Percentiles rank a stretch among this genome's conserved stretches.
Conservation (phyloP, 2,113 vertebrate genomes). For the Balaeniceps rex region DNA sequence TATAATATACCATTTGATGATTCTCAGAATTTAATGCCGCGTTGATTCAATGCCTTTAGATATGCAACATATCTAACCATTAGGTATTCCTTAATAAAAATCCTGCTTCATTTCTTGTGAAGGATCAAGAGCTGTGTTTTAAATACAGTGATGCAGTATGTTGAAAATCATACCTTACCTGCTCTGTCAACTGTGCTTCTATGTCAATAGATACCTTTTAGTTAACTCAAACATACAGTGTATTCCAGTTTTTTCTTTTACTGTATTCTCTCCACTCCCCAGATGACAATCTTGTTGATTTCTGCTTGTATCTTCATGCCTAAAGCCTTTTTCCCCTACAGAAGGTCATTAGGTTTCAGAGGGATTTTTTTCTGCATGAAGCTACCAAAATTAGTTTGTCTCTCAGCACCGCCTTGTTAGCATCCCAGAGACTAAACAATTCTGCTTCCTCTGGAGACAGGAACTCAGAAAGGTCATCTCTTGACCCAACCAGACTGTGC, state of each 20-base stretch:
- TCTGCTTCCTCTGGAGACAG: conserved; percentile 5
- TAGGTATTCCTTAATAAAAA: not conserved
- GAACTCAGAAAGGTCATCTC: not conserved
- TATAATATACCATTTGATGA: not conserved
- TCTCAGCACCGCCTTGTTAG: not conserved
- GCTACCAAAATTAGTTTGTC: conserved; percentile 27
- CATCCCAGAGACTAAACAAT: conserved; percentile 9
- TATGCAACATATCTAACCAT: not conserved
- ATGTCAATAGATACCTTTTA: conserved; percentile 18
- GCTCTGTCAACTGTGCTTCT: not conserved
- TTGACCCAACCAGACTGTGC: not conserved
- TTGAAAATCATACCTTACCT: not conserved
- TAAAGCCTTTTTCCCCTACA: conserved; percentile 35
- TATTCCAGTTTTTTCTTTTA: not conserved
- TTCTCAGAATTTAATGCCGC: not conserved
- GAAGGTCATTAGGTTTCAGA: conserved; percentile 50
- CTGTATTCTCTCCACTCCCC: not conserved
- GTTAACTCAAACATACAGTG: not conserved
- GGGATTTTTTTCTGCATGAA: not conserved
- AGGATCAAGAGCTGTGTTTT: not conserved
- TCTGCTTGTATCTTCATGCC: conserved; percentile 36
- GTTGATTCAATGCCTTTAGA: not conserved
- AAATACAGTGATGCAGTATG: not conserved
- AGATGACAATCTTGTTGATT: conserved; percentile 36
- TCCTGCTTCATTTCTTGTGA: not conserved